Evolutionary conservation across 2,797 vertebrate genomes (phyloP).

Genomic region (Epinephelus malabaricus): DNA sequence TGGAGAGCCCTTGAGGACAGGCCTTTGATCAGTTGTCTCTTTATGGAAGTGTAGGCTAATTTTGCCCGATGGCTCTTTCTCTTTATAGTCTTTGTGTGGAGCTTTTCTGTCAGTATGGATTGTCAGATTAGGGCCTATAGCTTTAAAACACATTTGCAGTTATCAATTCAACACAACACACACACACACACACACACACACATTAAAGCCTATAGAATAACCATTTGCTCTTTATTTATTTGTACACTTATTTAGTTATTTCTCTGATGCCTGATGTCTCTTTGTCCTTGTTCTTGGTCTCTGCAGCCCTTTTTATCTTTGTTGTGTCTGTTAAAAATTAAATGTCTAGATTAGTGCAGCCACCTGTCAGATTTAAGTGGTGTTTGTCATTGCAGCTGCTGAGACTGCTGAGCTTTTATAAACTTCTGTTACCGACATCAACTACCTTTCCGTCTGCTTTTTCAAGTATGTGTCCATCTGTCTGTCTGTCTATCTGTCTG

Average conservation of each 20-base stretch:
- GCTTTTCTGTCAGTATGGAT: constrained; percentile 41
- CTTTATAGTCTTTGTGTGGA: constrained; percentile 45
- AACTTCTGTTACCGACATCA: constrained; percentile 13
- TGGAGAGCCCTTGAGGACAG: constrained; percentile 50
- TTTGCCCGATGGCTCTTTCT: constrained; percentile 51
- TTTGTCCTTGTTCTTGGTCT: not conserved
- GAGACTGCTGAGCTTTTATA: not conserved
- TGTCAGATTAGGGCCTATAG: constrained; percentile 44
- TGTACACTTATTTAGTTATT: not conserved
- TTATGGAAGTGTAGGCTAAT: constrained; percentile 58
- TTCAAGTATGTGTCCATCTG: not conserved
- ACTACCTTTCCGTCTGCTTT: constrained; percentile 24
- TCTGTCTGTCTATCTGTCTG: constrained; percentile 8
- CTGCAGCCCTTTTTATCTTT: not conserved
- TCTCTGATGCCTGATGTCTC: not conserved
- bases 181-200: constrained; percentile 1
- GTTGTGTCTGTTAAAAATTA: constrained; percentile 6
- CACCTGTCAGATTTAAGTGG: constrained; percentile 30
- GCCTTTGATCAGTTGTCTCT: constrained; percentile 67
- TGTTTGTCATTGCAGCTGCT: constrained; percentile 2
- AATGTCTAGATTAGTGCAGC: constrained; percentile 6
- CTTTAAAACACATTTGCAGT: constrained; percentile 23
- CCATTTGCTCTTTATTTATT: constrained; percentile 1
- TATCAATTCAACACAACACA: not conserved
- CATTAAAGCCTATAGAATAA: constrained; percentile 2